phyloP scores from a whole-genome alignment of 92 coral and sea anemone species.

The Parazoanthus swiftii region DNA sequence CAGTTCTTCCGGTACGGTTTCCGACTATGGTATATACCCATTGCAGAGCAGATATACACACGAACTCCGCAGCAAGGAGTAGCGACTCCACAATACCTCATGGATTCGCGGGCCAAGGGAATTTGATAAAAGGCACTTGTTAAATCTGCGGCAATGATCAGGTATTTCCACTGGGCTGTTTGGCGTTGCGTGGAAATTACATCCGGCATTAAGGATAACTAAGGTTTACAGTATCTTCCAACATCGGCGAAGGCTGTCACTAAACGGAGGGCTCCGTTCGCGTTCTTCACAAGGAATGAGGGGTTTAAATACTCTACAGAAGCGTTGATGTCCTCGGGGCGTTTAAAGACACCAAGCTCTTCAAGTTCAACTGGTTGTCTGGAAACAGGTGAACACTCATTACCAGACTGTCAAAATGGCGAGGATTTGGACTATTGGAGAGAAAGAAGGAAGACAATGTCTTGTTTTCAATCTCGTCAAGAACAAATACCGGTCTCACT shows the following conservation, averaged over 20 bases:
- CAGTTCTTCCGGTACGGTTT: too few species aligned
- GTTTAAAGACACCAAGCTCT: conserved; percentile 23
- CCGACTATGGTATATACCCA: too few species aligned
- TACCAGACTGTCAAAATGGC: not conserved
- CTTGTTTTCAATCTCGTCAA: not conserved
- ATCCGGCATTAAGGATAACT: not conserved
- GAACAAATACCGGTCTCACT: conserved; percentile 34
- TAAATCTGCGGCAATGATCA: too few species aligned
- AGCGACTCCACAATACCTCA: too few species aligned
- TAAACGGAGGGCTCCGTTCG: not conserved
- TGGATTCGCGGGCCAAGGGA: too few species aligned
- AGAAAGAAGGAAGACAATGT: not conserved
- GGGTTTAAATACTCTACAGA: too few species aligned
- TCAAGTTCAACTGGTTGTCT: conserved; percentile 22
- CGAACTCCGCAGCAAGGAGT: too few species aligned
- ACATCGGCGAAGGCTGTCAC: conserved; percentile 10
- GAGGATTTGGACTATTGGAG: not conserved
- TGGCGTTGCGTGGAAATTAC: too few species aligned
- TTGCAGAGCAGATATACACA: too few species aligned
- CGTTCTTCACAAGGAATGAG: too few species aligned
- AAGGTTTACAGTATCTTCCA: not conserved
- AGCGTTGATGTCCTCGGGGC: not conserved
- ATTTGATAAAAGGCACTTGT: too few species aligned
- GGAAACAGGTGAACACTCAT: not conserved
- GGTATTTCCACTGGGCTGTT: too few species aligned